Conservation (phyloP, 2,888 invertebrate genomes). For the Pammene aurita region DNA sequence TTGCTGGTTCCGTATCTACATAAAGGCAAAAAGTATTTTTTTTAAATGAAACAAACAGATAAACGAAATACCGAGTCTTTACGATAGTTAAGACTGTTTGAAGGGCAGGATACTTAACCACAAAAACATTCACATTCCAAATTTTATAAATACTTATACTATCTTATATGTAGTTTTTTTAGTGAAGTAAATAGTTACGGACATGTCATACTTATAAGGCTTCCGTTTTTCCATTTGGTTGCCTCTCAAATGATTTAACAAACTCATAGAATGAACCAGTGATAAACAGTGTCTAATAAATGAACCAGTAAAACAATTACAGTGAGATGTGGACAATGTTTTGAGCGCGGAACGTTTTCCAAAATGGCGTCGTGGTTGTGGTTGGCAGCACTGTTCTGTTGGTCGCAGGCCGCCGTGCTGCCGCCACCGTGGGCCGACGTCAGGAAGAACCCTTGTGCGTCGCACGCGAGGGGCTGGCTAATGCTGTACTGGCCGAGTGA, state of each 20-base stretch:
- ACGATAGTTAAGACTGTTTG: no score
- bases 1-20: no score
- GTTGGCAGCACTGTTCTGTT: slow-evolving; percentile 70
- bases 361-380: slow-evolving; percentile 72
- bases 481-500: slow-evolving; percentile 92
- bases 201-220: no score
- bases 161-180: no score
- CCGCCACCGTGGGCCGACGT: slow-evolving; percentile 95
- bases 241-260: no score
- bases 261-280: neutral
- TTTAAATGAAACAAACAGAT: neutral
- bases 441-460: slow-evolving; percentile 90
- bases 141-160: no score
- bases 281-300: neutral
- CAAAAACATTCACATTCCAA: no score
- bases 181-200: no score
- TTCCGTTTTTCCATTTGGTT: no score
- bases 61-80: no score
- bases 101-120: no score
- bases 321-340: slow-evolving; percentile 46
- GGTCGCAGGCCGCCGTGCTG: slow-evolving; percentile 85
- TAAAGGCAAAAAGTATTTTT: neutral
- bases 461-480: slow-evolving; percentile 92
- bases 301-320: slow-evolving; percentile 13
- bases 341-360: slow-evolving; percentile 41